Evolutionary conservation across 2,113 vertebrate species (phyloP).

Genomic region (Clarias batrachus): DNA sequence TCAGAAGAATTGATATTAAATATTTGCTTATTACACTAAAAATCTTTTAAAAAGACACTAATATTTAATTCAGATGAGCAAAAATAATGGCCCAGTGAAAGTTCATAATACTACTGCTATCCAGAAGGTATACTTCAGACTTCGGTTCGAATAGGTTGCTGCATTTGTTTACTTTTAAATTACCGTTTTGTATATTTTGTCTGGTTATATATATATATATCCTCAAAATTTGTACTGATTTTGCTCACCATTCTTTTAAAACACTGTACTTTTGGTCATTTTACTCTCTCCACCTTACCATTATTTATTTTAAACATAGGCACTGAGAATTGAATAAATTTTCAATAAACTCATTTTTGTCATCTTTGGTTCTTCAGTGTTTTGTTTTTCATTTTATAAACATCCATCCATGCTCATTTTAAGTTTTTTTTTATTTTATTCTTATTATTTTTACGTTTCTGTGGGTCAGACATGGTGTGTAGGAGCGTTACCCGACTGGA

Average conservation of each 20-base stretch:
- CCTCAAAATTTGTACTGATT: constrained; percentile 76
- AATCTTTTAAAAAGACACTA: constrained; percentile 58
- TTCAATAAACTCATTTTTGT: constrained; percentile 68
- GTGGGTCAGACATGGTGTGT: neutral
- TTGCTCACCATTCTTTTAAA: constrained; percentile 73
- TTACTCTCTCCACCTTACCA: constrained; percentile 78
- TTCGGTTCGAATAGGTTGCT: constrained; percentile 65
- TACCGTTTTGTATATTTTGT: constrained; percentile 60
- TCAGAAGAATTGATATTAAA: constrained; percentile 9
- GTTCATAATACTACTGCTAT: constrained; percentile 67
- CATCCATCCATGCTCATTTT: neutral
- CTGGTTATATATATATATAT: constrained; percentile 69
- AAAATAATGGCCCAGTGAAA: constrained; percentile 50
- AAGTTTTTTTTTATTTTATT: neutral
- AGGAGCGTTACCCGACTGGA: constrained; percentile 49
- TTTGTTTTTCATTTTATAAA: neutral
- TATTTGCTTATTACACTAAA: constrained; percentile 11
- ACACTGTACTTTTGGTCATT: constrained; percentile 76
- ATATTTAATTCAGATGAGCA: constrained; percentile 53
- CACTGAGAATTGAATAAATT: constrained; percentile 88
- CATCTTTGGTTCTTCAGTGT: constrained; percentile 56
- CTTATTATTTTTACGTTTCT: neutral
- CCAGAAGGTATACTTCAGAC: constrained; percentile 62
- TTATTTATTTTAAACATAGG: constrained; percentile 89
- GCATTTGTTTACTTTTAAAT: constrained; percentile 62